Conservation (phyloP, 2,888 invertebrate species). For the Agrochola circellaris region DNA sequence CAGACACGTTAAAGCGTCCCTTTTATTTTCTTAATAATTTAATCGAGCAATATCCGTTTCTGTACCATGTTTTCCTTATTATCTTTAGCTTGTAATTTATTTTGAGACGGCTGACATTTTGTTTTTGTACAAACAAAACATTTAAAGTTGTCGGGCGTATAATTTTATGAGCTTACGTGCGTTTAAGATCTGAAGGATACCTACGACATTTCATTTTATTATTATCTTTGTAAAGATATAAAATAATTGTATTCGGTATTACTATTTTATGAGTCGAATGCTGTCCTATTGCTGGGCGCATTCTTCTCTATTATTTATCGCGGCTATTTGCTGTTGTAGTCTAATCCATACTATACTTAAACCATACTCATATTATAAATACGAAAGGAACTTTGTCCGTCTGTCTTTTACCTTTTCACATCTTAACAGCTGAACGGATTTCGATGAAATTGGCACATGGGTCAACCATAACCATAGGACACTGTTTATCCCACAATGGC, state of each 20-base stretch:
- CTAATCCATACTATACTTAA: neutral
- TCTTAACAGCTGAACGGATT: neutral
- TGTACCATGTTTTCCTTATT: slow-evolving; percentile 51
- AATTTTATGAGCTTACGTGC: slow-evolving; percentile 63
- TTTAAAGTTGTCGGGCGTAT: slow-evolving; percentile 55
- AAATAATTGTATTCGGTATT: slow-evolving; percentile 4
- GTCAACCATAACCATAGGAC: too few species aligned
- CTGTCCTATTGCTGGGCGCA: neutral
- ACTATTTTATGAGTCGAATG: neutral
- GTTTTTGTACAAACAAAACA: slow-evolving; percentile 49
- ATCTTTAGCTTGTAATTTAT: slow-evolving; percentile 47
- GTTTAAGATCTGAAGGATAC: slow-evolving; percentile 31
- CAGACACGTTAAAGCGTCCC: slow-evolving; percentile 36
- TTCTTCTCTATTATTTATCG: neutral
- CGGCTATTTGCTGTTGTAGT: neutral
- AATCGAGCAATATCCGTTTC: slow-evolving; percentile 55
- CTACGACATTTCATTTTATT: slow-evolving; percentile 15
- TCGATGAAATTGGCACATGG: neutral
- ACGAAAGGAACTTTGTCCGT: neutral
- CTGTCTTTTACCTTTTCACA: neutral
- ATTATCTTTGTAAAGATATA: neutral
- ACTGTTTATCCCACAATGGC: neutral
- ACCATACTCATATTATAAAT: neutral
- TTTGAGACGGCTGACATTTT: slow-evolving; percentile 47
- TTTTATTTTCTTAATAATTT: slow-evolving; percentile 56